Evolutionary conservation across 1,140 invertebrate species (phyloP).

Genomic region (Micrasema minimum): DNA sequence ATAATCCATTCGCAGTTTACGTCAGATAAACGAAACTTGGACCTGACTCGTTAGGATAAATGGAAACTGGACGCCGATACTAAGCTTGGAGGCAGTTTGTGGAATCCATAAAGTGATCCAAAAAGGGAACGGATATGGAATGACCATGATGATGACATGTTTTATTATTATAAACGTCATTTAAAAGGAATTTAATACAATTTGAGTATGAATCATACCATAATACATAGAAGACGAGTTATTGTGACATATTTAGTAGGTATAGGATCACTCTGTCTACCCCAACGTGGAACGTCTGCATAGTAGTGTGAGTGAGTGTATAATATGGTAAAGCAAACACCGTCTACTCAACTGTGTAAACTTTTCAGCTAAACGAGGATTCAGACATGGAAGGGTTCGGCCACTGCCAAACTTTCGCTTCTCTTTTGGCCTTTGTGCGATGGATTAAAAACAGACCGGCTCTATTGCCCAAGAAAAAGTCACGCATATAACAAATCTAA

Average conservation of each 20-base stretch:
- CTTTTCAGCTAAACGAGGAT: constrained; percentile 35
- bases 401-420: constrained; percentile 28
- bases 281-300: neutral
- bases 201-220: constrained; percentile 4
- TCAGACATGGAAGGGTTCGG: constrained; percentile 25
- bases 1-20: too few species aligned
- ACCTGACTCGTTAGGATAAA: too few species aligned
- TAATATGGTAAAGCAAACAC: constrained; percentile 23
- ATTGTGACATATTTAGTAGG: neutral
- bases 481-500: too few species aligned
- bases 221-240: neutral
- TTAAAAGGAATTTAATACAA: constrained; percentile 6
- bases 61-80: too few species aligned
- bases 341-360: constrained; percentile 31
- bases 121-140: too few species aligned
- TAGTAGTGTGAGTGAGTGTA: constrained; percentile 8
- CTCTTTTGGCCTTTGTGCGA: constrained; percentile 37
- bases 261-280: constrained; percentile 4
- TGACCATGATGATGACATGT: too few species aligned
- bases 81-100: too few species aligned
- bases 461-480: too few species aligned
- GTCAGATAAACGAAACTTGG: too few species aligned
- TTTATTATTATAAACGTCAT: too few species aligned
- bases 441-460: constrained; percentile 24
- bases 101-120: too few species aligned